Evolutionary conservation across 2,797 vertebrate genomes (phyloP), one percentile per base, ranked within the genome.

Genomic region (Caiman crocodilus): DNA sequence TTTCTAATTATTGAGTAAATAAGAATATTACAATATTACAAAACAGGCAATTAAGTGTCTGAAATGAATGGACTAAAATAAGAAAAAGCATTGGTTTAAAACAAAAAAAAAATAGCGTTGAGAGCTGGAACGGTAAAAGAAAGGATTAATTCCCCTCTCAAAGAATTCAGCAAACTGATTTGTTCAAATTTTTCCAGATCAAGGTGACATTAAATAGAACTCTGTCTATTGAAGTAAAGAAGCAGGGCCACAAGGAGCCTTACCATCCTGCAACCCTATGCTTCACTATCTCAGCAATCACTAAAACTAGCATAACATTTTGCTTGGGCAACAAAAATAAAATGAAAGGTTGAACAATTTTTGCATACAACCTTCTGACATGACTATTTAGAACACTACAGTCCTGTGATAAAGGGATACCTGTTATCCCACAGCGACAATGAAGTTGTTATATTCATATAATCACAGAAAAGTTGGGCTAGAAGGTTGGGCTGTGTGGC

Each of bases 81-180:
- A 90, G 50, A 13, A 81, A 87, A 84, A 18, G 7, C n/a, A 55
- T 74, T 88, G 89, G 90, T 63, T 75, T 78, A 87, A 59, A 85
- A 63, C 67, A 88, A 88, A 83, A 57, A 83, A 57, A 8, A 76
- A 77, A 76, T 16, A 76, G 6, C 57, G 69, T 18, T 18, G 93
- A 56, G 57, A 82, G n/a, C 50, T 82, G 23, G 79, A 85, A 71
- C 65, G 5, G 8, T 35, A 84, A 26, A 7, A 30, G 35, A 42
- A 85, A 16, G 25, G 78, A 63, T 21, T 55, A 30, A 20, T 64
- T 64, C 10, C n/a, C 59, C 35, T 55, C 88, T 28, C 75, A 89
- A 1, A 71, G 60, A 32, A 77, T n/a, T 26, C 56, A 89, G 57
- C 35, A 30, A 50, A 23, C 86, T 35, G 4, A 7, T 86, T 67